Evolutionary conservation across 2,113 vertebrate genomes (phyloP), one percentile per base, ranked within the genome.

Genomic region (Hippocampus comes): DNA sequence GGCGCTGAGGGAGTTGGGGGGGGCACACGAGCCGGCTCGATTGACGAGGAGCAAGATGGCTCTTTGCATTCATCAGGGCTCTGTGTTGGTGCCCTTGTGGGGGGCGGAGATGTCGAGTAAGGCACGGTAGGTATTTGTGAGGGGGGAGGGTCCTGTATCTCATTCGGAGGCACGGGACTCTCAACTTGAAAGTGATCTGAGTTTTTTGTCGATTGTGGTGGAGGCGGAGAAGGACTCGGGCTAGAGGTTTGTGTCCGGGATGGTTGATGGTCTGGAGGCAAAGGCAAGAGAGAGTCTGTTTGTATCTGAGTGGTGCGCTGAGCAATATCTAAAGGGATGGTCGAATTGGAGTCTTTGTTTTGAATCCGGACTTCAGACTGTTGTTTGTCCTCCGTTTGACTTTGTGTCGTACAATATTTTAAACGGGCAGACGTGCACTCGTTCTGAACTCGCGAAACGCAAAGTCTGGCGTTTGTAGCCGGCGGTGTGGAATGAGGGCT

Each of bases 71-170:
- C 51, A 74, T 84, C 81, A 66, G 79, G 72, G 56, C 53, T 74
- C 69, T 69, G 84, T 75, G 80, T 70, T 68, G 77, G 77, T 78
- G 76, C 70, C 78, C 55, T 73, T 79, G 75, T 63, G 51, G 83
- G 74, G 38, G 76, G 74, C 23, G 85, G 73, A 72, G 84, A 82
- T 60, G 76, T 68, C 81, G 77, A 89, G 49, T 90, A 91, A 87
- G 89, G 90, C 88, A 91, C 90, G 82, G 84, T 87, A 77, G 85
- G 84, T 82, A 63, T 85, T 75, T 88, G 79, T 72, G 84, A 78
- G 64, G 63, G 43, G 59, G 63, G 70, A 75, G 75, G 70, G 53
- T 80, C 84, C 82, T 75, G 76, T 80, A 57, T 80, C 15, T 4
- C 46, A 63, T 55, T 63, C 67, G 70, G 78, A 21, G 78, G 73